phyloP scores from a whole-genome alignment of 1,140 invertebrate genomes.

The Batillaria attramentaria region DNA sequence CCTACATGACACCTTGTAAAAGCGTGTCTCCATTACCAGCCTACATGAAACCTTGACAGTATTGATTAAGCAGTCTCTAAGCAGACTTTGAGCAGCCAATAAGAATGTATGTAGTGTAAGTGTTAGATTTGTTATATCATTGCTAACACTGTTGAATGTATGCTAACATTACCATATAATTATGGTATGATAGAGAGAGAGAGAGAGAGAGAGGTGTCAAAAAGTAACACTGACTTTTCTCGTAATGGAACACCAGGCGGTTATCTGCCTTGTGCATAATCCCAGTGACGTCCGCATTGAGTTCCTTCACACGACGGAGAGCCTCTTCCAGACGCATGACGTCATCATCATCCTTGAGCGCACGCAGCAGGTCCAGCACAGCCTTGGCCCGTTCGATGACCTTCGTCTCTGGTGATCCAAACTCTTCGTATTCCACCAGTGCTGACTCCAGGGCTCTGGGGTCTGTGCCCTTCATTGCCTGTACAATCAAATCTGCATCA shows the following conservation, averaged over 20 bases:
- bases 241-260: neutral
- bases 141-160: too few species aligned
- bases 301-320: neutral
- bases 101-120: too few species aligned
- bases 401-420: neutral
- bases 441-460: neutral
- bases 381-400: neutral
- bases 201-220: too few species aligned
- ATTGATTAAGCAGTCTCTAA: too few species aligned
- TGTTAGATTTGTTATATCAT: too few species aligned
- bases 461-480: constrained; percentile 11
- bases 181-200: too few species aligned
- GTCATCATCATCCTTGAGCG: neutral
- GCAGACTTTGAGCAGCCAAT: too few species aligned
- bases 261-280: neutral
- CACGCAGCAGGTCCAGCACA: neutral
- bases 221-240: too few species aligned
- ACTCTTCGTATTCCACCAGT: neutral
- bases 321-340: neutral
- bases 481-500: neutral
- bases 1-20: too few species aligned
- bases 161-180: too few species aligned
- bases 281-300: neutral
- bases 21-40: too few species aligned
- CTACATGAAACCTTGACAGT: too few species aligned